These are phyloP conservation scores for Pelodiscus sinensis DNA, from an alignment of 2,113 vertebrate species.

Conservation along the genomic window DNA sequence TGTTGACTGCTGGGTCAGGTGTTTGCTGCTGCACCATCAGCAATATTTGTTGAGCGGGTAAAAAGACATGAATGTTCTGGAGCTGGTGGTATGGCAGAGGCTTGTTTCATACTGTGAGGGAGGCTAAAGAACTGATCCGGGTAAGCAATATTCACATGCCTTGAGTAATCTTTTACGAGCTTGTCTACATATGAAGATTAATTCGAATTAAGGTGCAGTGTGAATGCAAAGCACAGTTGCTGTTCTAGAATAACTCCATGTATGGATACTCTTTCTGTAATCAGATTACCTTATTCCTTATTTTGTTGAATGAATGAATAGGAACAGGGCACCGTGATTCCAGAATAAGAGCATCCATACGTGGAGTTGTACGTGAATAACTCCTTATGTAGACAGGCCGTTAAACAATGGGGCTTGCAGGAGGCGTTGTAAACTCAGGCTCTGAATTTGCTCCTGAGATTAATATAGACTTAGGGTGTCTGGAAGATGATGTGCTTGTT, in stretches of 20 bases:
- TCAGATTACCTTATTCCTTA: neutral
- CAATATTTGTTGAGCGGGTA: neutral
- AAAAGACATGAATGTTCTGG: rapidly evolving
- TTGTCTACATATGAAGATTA: rapidly evolving
- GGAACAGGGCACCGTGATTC: neutral
- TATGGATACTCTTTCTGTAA: neutral
- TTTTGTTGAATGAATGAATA: neutral
- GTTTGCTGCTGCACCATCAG: rapidly evolving
- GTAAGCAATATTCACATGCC: too few species aligned
- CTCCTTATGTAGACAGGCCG: neutral
- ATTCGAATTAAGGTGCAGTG: neutral
- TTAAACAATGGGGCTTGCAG: neutral
- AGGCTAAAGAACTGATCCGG: neutral
- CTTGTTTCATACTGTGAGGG: rapidly evolving
- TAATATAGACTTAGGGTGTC: neutral
- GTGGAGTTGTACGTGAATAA: neutral
- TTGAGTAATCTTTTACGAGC: neutral
- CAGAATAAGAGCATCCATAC: neutral
- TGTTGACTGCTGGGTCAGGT: neutral
- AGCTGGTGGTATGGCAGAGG: neutral
- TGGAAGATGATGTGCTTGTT: neutral
- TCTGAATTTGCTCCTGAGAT: neutral
- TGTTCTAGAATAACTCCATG: neutral
- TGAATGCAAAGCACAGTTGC: neutral
- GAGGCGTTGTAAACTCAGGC: neutral